Percentiles rank a stretch among this genome's conserved stretches.
phyloP scores from a whole-genome alignment of 1,140 invertebrate species.

The Micrasema minimum region DNA sequence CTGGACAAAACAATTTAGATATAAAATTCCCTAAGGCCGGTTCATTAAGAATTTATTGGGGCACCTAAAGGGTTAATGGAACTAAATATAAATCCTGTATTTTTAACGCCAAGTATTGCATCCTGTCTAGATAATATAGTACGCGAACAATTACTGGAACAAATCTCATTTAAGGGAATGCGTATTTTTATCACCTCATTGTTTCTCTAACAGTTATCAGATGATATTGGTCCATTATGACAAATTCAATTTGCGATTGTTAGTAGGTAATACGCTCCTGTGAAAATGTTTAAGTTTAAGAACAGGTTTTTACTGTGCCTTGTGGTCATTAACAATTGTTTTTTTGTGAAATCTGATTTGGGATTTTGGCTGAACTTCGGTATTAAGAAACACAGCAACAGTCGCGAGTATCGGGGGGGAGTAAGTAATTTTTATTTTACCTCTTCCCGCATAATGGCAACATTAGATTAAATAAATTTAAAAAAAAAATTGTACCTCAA shows the following conservation, averaged over 20 bases:
- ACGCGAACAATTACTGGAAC: neutral
- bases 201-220: neutral
- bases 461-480: no score
- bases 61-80: no score
- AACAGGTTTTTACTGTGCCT: constrained; percentile 24
- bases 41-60: no score
- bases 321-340: constrained; percentile 20
- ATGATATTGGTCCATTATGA: neutral
- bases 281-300: constrained; percentile 25
- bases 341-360: constrained; percentile 18
- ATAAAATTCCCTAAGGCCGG: no score
- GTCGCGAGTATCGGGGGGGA: neutral
- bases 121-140: constrained; percentile 19
- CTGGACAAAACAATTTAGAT: no score
- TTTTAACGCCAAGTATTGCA: neutral
- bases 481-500: no score
- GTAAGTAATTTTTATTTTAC: constrained; percentile 11
- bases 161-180: constrained; percentile 16
- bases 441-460: no score
- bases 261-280: neutral
- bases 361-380: constrained; percentile 11
- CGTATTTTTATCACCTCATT: neutral
- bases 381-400: neutral
- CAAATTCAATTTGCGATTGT: neutral
- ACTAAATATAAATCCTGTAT: no score